A percentile compares a stretch with the other conserved stretches of the same genome.
Evolutionary conservation across 35 echinoderm and acorn worm genomes (phyloP).

Genomic region (Anneissia japonica): DNA sequence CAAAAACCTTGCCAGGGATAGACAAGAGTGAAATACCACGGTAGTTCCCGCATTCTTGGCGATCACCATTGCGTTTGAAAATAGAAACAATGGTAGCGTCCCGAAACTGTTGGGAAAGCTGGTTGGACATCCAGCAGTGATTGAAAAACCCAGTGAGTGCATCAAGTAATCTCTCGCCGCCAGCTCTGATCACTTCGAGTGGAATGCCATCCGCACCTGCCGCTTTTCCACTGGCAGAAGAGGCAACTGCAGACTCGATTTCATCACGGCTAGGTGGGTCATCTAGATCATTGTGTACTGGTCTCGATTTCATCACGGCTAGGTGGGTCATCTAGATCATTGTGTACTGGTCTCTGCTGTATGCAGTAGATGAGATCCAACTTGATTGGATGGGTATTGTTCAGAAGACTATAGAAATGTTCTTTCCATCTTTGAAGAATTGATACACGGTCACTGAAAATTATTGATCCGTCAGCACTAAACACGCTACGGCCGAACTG

Average conservation of each 20-base stretch:
- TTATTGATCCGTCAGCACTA: neutral
- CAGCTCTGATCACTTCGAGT: neutral
- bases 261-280: neutral
- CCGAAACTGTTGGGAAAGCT: neutral
- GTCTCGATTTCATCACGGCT: no score
- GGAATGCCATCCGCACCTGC: neutral
- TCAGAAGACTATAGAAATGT: neutral
- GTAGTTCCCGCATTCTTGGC: slow-evolving; percentile 19
- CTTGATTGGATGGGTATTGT: neutral
- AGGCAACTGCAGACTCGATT: neutral
- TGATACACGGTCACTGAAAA: neutral
- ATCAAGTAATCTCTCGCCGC: neutral
- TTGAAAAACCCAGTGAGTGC: neutral
- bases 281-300: neutral
- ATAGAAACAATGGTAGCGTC: slow-evolving; percentile 2
- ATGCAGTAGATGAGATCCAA: neutral
- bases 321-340: neutral
- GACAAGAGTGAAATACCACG: slow-evolving; percentile 16
- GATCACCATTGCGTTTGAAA: slow-evolving; percentile 22
- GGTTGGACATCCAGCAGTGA: neutral
- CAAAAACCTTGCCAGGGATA: slow-evolving; percentile 15
- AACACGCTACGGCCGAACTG: slow-evolving; percentile 1
- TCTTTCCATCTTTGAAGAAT: neutral
- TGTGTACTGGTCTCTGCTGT: neutral
- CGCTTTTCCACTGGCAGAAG: neutral